Base-by-base conservation (phyloP, 2,888 invertebrate species). In the Archaeoteleia sp. region DNA sequence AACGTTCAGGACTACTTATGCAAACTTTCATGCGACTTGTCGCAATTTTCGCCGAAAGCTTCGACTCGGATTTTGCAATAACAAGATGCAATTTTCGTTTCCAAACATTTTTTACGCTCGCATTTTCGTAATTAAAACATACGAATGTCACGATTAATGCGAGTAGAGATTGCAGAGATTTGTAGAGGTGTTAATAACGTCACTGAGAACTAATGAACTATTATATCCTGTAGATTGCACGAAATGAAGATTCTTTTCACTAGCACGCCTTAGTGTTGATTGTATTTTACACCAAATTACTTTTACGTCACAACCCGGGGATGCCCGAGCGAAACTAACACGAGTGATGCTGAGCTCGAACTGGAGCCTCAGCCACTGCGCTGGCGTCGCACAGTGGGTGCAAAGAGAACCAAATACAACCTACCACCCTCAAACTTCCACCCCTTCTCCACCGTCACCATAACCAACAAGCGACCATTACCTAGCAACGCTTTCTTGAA, bases 341-440 rank as follows among this genome's bases (percentile, higher is more conserved):
- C 82, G 79, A 76, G 78, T 79, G 81, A 82, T 81, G 82, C 82
- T 82, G 82, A 78, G 78, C 74, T 78, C 80, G 78, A 68, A 83
- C 83, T 83, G 83, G 76, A 78, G 78, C 79, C 75, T 73, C 71
- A 65, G 75, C 71, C 73, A 80, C 73, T 80, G 82, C 83, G 83
- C 82, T 81, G 76, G 76, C 74, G 77, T 82, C 81, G 79, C 77
- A 53, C n/a, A n/a, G 65, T 77, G 81, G 78, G 71, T 72, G 73
- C 69, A 71, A 63, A 71, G 60, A 61, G 74, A 76, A 81, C 76
- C 78, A 77, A 74, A 68, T 70, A 42, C 74, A 66, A 68, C 73
- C 62, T 73, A 71, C 37, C 53, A 14, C 57, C 20, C 34, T 34
- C 48, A n/a, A n/a, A n/a, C 12, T 70, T 15, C 37, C 61, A 37